phyloP scores from a whole-genome alignment of 2,797 vertebrate species.

The Lerista edwardsae region DNA sequence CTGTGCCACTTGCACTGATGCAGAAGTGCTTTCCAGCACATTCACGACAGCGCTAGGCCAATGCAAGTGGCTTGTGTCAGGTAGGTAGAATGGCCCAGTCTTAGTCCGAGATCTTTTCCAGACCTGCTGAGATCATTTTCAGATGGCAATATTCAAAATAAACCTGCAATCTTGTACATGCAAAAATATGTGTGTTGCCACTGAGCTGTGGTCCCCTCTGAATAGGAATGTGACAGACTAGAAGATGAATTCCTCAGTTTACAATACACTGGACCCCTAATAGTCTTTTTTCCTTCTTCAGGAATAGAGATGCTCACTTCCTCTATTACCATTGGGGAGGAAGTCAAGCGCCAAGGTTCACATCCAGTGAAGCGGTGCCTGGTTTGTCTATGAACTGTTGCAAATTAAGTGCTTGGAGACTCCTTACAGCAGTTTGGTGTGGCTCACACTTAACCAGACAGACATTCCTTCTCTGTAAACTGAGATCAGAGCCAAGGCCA shows the following conservation, averaged over 20 bases:
- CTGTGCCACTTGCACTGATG: too few relatives aligned
- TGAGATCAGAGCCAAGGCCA: not conserved
- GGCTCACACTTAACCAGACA: not conserved
- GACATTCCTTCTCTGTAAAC: not conserved
- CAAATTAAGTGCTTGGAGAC: not conserved
- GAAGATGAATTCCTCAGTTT: slow-evolving; percentile 9
- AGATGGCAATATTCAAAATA: not conserved
- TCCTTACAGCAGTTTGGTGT: not conserved
- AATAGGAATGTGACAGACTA: slow-evolving; percentile 1
- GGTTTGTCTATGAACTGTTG: not conserved
- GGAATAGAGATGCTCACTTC: not conserved
- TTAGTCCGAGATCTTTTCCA: not conserved
- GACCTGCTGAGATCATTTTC: not conserved
- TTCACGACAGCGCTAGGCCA: too few relatives aligned
- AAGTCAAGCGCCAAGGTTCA: not conserved
- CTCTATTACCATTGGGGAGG: not conserved
- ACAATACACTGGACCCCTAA: not conserved
- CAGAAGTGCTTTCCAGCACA: too few relatives aligned
- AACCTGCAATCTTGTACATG: not conserved
- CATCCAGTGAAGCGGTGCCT: not conserved
- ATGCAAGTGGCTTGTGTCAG: too few relatives aligned
- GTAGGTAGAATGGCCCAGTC: too few relatives aligned
- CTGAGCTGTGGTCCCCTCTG: not conserved
- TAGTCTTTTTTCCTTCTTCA: not conserved
- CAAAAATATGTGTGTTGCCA: not conserved